Conservation (phyloP, 2,113 vertebrate genomes). For the Zosterops pallidus region DNA sequence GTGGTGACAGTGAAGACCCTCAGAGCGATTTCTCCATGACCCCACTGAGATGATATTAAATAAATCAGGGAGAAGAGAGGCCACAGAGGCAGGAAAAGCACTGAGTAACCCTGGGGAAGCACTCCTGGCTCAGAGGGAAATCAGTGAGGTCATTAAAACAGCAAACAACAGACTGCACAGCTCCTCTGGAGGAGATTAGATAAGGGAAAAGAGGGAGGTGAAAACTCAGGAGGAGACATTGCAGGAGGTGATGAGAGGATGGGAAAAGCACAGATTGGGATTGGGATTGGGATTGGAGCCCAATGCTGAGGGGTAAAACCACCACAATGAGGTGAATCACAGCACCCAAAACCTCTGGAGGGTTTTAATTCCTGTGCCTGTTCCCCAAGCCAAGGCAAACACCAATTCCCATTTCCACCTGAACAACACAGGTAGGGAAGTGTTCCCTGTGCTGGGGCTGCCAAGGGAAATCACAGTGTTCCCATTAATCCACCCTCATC, state of each 20-base stretch:
- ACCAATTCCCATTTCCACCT: background rate
- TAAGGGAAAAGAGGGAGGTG: background rate
- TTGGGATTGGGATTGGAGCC: background rate
- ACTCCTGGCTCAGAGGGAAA: background rate
- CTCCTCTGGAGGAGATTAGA: background rate
- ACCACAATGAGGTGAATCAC: accelerated
- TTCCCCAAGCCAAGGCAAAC: background rate
- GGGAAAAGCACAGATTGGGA: background rate
- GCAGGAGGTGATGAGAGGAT: background rate
- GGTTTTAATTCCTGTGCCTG: background rate
- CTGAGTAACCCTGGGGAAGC: accelerated
- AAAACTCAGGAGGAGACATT: accelerated
- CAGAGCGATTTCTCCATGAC: background rate
- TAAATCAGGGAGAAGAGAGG: background rate
- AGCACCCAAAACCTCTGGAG: accelerated
- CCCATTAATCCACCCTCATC: background rate
- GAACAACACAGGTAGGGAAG: background rate
- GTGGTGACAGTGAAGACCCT: background rate
- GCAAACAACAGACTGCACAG: background rate
- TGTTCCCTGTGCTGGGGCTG: background rate
- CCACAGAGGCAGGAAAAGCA: background rate
- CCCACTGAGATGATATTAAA: background rate
- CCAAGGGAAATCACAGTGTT: background rate
- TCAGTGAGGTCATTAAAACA: background rate
- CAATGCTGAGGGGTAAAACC: background rate